Base-by-base conservation (phyloP, 2,797 vertebrate genomes). In the Threskiornis aethiopicus region DNA sequence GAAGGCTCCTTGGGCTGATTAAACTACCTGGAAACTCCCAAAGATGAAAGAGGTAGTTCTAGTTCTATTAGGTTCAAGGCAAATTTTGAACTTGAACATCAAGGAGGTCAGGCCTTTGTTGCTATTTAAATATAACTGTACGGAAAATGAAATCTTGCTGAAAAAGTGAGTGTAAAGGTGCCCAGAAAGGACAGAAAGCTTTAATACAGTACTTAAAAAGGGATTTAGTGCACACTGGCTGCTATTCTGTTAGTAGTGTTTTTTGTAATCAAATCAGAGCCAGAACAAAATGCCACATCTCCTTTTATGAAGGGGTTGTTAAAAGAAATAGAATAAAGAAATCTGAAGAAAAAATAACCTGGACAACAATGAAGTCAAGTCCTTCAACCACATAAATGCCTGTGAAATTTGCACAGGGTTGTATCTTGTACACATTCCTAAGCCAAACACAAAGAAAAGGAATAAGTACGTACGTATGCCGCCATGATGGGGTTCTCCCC, bases 11-110 rank as follows among this genome's bases (percentile, higher is more conserved):
- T 83, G 89, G 87, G 67, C 71, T 94, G 72, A 85, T 93, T 80
- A 94, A 96, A 82, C 62, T 84, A 87, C 81, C 81, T 95, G 90
- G 89, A 91, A 91, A 87, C 55, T 88, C 89, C 85, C 70, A 67
- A 79, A 92, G 67, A 83, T 92, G 87, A 85, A 95, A 83, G 64
- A 85, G 31, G 55, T 37, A 70, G 64, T 33, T 84, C 49, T 87
- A 82, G 64, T 61, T 75, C 84, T 85, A 19, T 89, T 54, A 89
- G 57, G 37, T 92, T 95, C 78, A 85, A 93, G 95, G 67, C 16
- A 96, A 83, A 93, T 94, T 89, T 94, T 83, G 70, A 84, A 94
- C 86, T 64, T 59, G 19, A 91, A 92, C 78, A 89, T 83, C 78
- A 92, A 83, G 75, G 47, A 89, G 84, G 71, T 89, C 67, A 85